Evolutionary conservation across 2,797 vertebrate species (phyloP), one percentile per base, ranked within the genome.

Genomic region (Danio tinwini): DNA sequence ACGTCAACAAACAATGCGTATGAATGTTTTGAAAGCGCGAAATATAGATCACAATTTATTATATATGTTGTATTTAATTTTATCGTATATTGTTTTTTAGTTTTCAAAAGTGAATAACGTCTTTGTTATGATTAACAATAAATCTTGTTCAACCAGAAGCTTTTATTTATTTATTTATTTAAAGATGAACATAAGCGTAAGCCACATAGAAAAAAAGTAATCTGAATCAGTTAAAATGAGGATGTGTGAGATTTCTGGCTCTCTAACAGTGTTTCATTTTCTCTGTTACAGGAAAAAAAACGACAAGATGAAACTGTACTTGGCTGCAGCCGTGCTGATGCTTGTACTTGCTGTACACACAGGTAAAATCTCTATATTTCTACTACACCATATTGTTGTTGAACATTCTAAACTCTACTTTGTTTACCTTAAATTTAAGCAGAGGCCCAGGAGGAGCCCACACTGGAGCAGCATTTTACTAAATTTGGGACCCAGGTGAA

Each of bases 291-390:
- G 87, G 2, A 21, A 67, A 29, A 62, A 72, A 65, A 82, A 56
- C 29, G 11, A 8, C 76, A 89, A 85, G 50, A 95, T 95, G 95
- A 94, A 81, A 86, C 87, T 94, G 47, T 83, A 86, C 55, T 86
- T 95, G 1, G 92, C 93, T 1, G 80, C 94, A 29, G 91, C 93
- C 0, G 88, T 95, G 78, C 67, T 96, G 84, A 50, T 94, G 82
- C 83, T 93, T 88, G 93, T 90, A 40, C 81, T 96, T 40, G 85
- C 87, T 19, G 90, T 92, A 29, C 85, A 88, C 82, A 85, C 94
- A 89, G 94, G 96, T 96, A 75, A 4, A 73, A 69, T n/a, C 16
- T 17, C 16, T 6, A 29, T 10, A 7, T 56, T 21, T 49, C 40
- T 12, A 0, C 40, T 12, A 0, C 37, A 5, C 4, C 5, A 9